phyloP scores from a whole-genome alignment of 92 coral and sea anemone species.

The Palythoa grandis region DNA sequence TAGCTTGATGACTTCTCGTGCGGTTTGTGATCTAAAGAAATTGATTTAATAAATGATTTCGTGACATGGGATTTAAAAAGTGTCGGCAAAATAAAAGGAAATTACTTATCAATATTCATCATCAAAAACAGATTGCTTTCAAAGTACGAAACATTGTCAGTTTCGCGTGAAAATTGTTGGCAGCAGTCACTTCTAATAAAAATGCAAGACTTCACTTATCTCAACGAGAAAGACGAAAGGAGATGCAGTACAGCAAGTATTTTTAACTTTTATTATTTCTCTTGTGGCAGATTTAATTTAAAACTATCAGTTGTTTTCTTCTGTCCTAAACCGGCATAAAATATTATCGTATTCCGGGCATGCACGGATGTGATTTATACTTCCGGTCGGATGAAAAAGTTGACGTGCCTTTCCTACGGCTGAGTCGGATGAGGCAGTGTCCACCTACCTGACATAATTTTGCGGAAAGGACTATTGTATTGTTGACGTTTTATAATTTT shows the following conservation, averaged over 20 bases:
- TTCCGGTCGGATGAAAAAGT: conserved; percentile 27
- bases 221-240: not conserved
- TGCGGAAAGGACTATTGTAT: not conserved
- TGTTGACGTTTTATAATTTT: not conserved
- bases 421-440: not conserved
- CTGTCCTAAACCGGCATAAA: not conserved
- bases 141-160: not conserved
- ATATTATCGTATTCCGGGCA: not conserved
- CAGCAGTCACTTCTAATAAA: not conserved
- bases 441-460: not conserved
- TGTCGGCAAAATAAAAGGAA: conserved; percentile 30
- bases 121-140: conserved; percentile 1
- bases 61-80: conserved; percentile 3
- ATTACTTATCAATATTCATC: conserved; percentile 14
- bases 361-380: not conserved
- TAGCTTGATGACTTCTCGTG: not conserved
- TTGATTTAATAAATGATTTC: not conserved
- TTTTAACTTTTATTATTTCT: not conserved
- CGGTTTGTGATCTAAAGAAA: not conserved
- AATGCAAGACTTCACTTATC: not conserved
- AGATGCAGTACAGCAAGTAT: not conserved
- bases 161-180: not conserved
- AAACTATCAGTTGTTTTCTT: not conserved
- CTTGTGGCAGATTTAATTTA: not conserved
- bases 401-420: not conserved